These are phyloP conservation scores for Bergia sp. DNA, from an alignment of 92 coral and sea anemone species.

Conservation along the genomic window DNA sequence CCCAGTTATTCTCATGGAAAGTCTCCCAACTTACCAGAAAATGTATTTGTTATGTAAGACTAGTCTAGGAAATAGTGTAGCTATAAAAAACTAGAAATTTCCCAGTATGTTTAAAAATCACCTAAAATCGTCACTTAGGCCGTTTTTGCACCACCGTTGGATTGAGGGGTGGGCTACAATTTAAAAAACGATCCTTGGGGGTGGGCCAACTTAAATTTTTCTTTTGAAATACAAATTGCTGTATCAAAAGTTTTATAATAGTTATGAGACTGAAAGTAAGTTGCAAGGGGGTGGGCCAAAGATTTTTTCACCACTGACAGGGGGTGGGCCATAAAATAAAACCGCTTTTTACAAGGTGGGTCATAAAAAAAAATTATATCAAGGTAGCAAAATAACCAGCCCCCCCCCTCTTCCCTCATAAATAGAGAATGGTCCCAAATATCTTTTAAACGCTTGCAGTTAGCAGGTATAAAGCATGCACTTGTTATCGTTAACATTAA, in stretches of 20 bases:
- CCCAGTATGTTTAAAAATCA: not conserved
- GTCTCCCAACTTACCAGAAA: not conserved
- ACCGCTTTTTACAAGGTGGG: constrained; percentile 3
- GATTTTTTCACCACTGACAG: too few species aligned
- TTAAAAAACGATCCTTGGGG: too few species aligned
- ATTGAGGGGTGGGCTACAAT: too few species aligned
- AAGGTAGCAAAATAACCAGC: too few species aligned
- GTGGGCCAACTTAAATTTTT: too few species aligned
- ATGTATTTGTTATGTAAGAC: not conserved
- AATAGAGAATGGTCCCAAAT: constrained; percentile 7
- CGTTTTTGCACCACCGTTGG: not conserved
- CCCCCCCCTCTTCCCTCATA: not conserved
- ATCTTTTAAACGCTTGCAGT: constrained; percentile 5
- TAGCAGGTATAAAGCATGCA: not conserved
- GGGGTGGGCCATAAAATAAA: too few species aligned
- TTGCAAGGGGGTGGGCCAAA: too few species aligned
- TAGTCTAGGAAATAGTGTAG: not conserved
- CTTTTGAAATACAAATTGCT: too few species aligned
- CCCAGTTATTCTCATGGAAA: constrained; percentile 4
- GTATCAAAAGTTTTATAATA: too few species aligned
- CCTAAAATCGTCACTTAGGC: not conserved
- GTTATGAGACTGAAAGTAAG: too few species aligned
- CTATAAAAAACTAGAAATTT: constrained; percentile 3
- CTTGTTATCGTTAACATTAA: constrained; percentile 17
- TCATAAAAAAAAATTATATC: constrained; percentile 1